These are phyloP conservation scores for Aelia acuminata DNA, from an alignment of 2,888 invertebrate species.

Conservation along the genomic window DNA sequence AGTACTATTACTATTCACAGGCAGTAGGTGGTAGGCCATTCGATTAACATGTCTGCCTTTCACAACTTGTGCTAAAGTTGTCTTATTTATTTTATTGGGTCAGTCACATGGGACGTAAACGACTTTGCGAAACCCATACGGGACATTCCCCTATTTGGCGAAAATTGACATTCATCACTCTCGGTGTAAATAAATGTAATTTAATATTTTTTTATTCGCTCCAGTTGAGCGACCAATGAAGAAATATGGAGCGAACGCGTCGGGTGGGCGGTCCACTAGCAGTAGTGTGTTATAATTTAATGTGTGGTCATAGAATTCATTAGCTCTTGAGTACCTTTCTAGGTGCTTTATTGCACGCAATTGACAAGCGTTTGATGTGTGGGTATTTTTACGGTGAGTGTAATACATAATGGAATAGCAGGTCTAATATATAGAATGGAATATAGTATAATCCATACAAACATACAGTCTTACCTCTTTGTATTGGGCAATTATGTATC, in stretches of 20 bases:
- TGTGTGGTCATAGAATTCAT: not conserved
- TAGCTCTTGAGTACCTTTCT: not conserved
- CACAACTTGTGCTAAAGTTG: not conserved
- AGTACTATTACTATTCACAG: not conserved
- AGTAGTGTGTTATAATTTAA: not conserved
- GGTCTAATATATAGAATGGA: too few relatives aligned
- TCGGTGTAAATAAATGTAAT: conserved; percentile 1
- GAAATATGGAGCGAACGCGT: not conserved
- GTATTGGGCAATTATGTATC: too few relatives aligned
- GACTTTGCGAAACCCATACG: not conserved
- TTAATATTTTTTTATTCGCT: not conserved
- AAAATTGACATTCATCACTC: conserved; percentile 17
- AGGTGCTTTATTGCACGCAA: not conserved
- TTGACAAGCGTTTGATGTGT: not conserved
- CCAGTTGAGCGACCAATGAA: not conserved
- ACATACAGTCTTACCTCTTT: too few relatives aligned
- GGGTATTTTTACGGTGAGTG: not conserved
- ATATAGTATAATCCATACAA: too few relatives aligned
- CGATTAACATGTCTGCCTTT: not conserved
- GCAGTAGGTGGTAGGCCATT: not conserved
- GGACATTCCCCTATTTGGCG: not conserved
- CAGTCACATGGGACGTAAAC: not conserved
- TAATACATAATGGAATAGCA: not conserved
- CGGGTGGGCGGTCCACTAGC: conserved; percentile 61
- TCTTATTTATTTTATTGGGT: conserved; percentile 11